A percentile compares a stretch with the other conserved stretches of the same genome.
phyloP scores from a whole-genome alignment of 2,797 vertebrate genomes.

The Thunnus albacares region DNA sequence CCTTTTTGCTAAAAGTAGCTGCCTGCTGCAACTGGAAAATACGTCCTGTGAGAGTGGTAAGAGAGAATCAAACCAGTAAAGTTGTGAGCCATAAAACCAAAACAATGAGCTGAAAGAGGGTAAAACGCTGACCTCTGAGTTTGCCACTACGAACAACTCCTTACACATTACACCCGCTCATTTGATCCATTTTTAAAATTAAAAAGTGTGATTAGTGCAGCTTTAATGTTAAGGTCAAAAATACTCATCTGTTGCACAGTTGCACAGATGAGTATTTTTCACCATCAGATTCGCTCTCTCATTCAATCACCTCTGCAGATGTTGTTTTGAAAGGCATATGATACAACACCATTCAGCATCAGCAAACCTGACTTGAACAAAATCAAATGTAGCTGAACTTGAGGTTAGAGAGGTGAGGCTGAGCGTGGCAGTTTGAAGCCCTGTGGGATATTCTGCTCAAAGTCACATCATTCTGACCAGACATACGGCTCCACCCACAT shows the following conservation, averaged over 20 bases:
- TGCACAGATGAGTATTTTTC: neutral
- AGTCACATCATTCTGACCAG: conserved; percentile 26
- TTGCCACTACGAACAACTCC: neutral
- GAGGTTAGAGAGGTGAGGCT: neutral
- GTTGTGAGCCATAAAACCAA: neutral
- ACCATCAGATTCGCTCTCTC: neutral
- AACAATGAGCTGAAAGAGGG: too few relatives aligned
- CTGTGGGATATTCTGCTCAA: conserved; percentile 9
- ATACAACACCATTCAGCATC: neutral
- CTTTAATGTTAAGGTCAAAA: neutral
- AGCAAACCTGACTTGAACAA: neutral
- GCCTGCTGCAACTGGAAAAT: too few relatives aligned
- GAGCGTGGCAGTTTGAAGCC: conserved; percentile 2
- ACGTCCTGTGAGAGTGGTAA: too few relatives aligned
- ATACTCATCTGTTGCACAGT: neutral
- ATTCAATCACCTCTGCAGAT: neutral
- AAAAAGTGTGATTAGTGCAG: neutral
- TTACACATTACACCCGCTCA: neutral
- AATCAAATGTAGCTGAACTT: neutral
- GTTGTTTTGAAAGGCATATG: neutral
- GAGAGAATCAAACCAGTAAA: neutral
- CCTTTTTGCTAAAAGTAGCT: too few relatives aligned
- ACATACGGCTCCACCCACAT: neutral
- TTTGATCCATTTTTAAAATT: neutral
- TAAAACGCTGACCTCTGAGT: neutral